These are phyloP conservation scores for Xenus cinereus DNA, from an alignment of 2,113 vertebrate species.

Conservation along the genomic window DNA sequence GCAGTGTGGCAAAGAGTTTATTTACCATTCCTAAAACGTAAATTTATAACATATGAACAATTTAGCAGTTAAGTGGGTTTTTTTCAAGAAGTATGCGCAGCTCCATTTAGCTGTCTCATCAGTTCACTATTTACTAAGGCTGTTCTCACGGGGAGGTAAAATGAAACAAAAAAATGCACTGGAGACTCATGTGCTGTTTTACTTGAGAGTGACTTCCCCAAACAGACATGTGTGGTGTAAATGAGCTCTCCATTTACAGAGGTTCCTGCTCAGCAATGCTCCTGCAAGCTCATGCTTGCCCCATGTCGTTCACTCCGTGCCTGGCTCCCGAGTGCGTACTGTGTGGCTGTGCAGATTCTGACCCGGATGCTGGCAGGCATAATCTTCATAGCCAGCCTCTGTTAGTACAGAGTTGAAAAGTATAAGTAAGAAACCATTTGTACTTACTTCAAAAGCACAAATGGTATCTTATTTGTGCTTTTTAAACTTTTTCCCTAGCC, in stretches of 20 bases:
- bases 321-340: no score
- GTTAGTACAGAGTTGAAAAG: background rate
- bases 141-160: background rate
- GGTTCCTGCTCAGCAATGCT: background rate
- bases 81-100: background rate
- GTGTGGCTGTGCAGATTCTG: no score
- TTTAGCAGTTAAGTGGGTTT: background rate
- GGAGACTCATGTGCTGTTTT: background rate
- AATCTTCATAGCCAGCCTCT: background rate
- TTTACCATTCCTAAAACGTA: background rate
- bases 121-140: background rate
- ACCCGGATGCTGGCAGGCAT: no score
- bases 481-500: background rate
- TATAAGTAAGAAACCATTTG: background rate
- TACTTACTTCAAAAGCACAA: background rate
- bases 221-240: background rate
- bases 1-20: background rate
- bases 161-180: background rate
- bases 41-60: background rate
- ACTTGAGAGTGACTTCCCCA: background rate
- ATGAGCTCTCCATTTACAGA: background rate
- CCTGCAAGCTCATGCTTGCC: no score
- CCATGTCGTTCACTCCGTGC: no score
- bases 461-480: background rate
- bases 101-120: background rate